Evolutionary conservation across 2,888 invertebrate genomes (phyloP).

Genomic region (Thumatha senex): DNA sequence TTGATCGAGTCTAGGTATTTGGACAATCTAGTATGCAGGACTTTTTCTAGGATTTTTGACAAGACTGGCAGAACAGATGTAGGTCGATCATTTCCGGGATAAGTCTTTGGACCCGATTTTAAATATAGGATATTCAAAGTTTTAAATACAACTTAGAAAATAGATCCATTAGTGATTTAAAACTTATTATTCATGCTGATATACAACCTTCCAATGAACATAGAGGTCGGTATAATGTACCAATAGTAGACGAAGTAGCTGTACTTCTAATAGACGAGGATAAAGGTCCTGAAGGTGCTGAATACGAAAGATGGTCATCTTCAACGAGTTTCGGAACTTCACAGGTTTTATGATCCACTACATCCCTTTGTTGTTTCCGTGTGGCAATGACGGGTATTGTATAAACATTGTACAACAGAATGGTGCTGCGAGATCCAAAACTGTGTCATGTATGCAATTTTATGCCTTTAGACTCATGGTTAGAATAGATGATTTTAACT

Average conservation of each 20-base stretch:
- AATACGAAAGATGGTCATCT: conserved; percentile 18
- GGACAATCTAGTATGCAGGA: too few species aligned
- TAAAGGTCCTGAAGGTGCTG: conserved; percentile 22
- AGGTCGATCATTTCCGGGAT: too few species aligned
- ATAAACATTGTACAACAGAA: conserved; percentile 15
- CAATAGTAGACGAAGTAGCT: conserved; percentile 22
- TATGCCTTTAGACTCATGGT: conserved; percentile 35
- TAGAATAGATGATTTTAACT: conserved; percentile 24
- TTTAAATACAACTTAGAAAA: conserved; percentile 18
- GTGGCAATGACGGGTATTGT: conserved; percentile 29
- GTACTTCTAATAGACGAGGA: conserved; percentile 35
- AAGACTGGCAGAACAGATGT: too few species aligned
- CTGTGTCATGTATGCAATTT: conserved; percentile 39
- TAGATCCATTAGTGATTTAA: conserved; percentile 11
- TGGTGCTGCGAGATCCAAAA: conserved; percentile 26
- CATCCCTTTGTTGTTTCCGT: conserved; percentile 15
- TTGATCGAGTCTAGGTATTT: too few species aligned
- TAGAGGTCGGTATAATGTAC: conserved; percentile 18
- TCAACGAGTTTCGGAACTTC: conserved; percentile 23
- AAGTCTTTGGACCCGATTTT: too few species aligned
- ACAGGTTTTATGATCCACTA: conserved; percentile 22
- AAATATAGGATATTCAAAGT: conserved; percentile 9
- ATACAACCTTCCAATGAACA: conserved; percentile 11
- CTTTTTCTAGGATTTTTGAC: too few species aligned
- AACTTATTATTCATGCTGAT: conserved; percentile 15